phyloP scores from a whole-genome alignment of 2,797 vertebrate species.

The Sylvia borin region DNA sequence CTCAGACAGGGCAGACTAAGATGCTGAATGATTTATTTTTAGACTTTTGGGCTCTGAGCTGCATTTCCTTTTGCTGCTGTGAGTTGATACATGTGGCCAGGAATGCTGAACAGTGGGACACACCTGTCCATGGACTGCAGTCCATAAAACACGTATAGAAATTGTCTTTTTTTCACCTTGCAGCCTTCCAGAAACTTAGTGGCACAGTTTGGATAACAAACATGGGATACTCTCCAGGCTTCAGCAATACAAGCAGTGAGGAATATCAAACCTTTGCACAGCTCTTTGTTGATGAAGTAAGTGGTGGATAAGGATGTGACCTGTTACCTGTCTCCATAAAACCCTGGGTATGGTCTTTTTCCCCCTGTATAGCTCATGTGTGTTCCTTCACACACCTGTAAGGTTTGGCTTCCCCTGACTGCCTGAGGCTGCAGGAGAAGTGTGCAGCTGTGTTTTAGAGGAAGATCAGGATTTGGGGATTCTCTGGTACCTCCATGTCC shows the following conservation, averaged over 20 bases:
- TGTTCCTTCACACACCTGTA: not conserved
- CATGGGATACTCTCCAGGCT: constrained; percentile 67
- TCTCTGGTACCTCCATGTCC: not conserved
- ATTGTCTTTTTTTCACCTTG: not conserved
- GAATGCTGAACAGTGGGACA: not conserved
- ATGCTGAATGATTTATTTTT: not conserved
- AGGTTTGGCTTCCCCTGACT: not conserved
- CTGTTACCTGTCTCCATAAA: not conserved
- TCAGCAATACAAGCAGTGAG: constrained; percentile 76
- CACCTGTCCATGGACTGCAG: not conserved
- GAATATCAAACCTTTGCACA: constrained; percentile 74
- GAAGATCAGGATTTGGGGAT: not conserved
- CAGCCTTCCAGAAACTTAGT: constrained; percentile 79
- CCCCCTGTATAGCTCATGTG: accelerated
- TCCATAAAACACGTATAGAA: not conserved
- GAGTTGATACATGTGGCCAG: not conserved
- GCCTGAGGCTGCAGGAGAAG: not conserved
- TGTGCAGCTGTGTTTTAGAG: not conserved
- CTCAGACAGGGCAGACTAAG: not conserved
- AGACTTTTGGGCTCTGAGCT: not conserved
- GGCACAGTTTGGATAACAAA: constrained; percentile 77
- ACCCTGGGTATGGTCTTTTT: accelerated
- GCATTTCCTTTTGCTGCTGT: not conserved
- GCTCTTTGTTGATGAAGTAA: constrained; percentile 77
- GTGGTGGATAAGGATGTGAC: not conserved